phyloP scores from a whole-genome alignment of 2,888 invertebrate genomes.

The Pyrgus malvae region DNA sequence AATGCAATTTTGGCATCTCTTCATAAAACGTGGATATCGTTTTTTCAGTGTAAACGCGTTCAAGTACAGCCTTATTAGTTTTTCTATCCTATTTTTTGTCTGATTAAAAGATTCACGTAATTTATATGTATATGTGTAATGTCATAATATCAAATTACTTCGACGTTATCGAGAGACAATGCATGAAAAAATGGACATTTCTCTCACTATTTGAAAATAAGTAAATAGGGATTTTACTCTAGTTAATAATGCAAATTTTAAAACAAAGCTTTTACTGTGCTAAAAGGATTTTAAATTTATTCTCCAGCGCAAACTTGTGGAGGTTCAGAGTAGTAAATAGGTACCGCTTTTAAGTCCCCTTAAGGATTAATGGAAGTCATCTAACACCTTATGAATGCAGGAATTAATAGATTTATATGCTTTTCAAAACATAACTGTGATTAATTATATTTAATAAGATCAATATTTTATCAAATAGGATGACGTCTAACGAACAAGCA shows the following conservation, averaged over 20 bases:
- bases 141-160: no score
- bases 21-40: constrained; percentile 12
- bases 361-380: no score
- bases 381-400: no score
- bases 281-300: neutral
- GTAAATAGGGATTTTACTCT: constrained; percentile 5
- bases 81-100: constrained; percentile 5
- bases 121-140: no score
- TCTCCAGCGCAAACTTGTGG: neutral
- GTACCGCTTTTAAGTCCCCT: no score
- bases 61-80: constrained; percentile 6
- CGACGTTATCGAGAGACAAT: neutral
- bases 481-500: no score
- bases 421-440: no score
- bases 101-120: constrained; percentile 8
- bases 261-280: neutral
- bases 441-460: no score
- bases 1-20: constrained; percentile 21
- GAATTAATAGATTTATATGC: no score
- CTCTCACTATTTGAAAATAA: neutral
- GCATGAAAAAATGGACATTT: no score
- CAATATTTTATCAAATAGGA: no score
- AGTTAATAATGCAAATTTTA: constrained; percentile 17
- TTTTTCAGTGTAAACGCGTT: neutral
- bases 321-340: neutral